Base-by-base conservation (phyloP, 2,113 vertebrate species). In the Fukomys damarensis region DNA sequence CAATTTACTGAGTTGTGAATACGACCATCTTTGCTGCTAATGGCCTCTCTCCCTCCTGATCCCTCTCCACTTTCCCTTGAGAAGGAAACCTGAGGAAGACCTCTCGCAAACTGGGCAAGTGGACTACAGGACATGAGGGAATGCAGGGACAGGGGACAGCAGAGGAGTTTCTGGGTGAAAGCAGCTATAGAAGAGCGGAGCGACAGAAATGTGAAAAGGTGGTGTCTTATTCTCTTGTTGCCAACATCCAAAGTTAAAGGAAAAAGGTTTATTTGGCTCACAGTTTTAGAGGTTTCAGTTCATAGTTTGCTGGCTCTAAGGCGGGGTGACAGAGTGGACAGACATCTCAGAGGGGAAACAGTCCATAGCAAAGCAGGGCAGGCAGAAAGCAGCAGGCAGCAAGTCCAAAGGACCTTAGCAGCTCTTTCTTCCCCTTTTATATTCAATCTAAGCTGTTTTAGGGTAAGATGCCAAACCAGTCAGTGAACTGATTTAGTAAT, bases 41-140 rank as follows among this genome's bases (percentile, higher is more conserved):
- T 30, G 20, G 65, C 49, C 17, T 74, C 86, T 7, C 14, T 79
- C n/a, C n/a, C 70, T 22, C 43, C 72, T 77, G 13, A 49, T 7
- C 26, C 28, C 26, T 76, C 24, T 43, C 68, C 5, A 28, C 6
- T 49, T 49, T 49, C 26, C 28, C 43, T 77, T 77, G 43, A 49
- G 74, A 85, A 61, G 63, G 63, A 59, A 95, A 61, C 91, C 81
- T 9, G 56, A 76, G 58, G 52, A 70, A 54, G 46, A 56, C 38
- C 49, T 41, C 3, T 22, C 66, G 38, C 12, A 77, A 1, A 35
- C 3, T 1, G 26, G 43, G 43, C 43, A 32, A 26, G 13, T 12
- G n/a, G 2, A 11, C 20, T 10, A 13, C 7, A 35, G 6, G 0
- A 7, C 2, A 35, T 9, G 6, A 38, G 32, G 52, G 68, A 0